A percentile compares a stretch with the other conserved stretches of the same genome.
Evolutionary conservation across 1,140 invertebrate species (phyloP).

Genomic region (Aphaenogaster ashmeadi): DNA sequence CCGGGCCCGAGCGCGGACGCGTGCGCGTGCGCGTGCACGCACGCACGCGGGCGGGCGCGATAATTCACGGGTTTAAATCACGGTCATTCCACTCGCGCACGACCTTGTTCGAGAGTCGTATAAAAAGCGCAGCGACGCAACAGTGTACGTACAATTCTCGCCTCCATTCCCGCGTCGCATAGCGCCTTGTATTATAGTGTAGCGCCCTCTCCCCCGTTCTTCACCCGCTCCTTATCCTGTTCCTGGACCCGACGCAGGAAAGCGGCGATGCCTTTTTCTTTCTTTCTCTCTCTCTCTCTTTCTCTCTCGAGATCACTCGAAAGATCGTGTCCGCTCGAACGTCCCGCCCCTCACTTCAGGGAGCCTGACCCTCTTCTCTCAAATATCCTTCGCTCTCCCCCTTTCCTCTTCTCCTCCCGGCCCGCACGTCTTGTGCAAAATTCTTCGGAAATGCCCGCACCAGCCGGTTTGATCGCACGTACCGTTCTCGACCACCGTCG

Average conservation of each 20-base stretch:
- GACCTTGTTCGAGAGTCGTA: neutral
- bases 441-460: neutral
- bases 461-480: neutral
- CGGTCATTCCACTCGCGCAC: constrained; percentile 37
- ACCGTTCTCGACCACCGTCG: neutral
- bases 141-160: neutral
- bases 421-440: neutral
- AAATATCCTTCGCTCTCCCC: neutral
- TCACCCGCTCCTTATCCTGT: neutral
- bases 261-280: neutral
- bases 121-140: neutral
- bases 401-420: neutral
- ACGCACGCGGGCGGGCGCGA: neutral
- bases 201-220: neutral
- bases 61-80: constrained; percentile 28
- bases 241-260: neutral
- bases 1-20: neutral
- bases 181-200: neutral
- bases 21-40: neutral
- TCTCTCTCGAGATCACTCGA: no score
- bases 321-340: neutral
- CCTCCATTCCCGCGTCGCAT: neutral
- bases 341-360: neutral
- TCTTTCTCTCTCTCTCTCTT: neutral
- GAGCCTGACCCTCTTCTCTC: neutral